Percentiles rank a stretch among this genome's conserved stretches.
Evolutionary conservation across 2,797 vertebrate genomes (phyloP).

Genomic region (Pseudochirops cupreus): DNA sequence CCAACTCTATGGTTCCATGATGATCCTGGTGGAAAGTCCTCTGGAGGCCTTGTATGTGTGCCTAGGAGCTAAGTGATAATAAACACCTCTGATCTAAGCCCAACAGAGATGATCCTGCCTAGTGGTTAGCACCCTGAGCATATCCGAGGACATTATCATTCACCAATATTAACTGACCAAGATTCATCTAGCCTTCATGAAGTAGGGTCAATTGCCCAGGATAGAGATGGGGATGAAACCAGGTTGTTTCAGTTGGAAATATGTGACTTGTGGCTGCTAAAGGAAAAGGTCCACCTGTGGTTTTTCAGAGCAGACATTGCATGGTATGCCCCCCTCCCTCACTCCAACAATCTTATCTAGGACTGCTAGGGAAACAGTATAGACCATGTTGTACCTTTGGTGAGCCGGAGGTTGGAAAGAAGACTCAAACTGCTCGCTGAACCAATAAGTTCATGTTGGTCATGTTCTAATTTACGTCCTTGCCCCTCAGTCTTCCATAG

Average conservation of each 20-base stretch:
- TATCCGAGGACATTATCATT: neutral
- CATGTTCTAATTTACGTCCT: neutral
- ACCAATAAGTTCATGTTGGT: neutral
- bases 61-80: neutral
- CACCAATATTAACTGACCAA: neutral
- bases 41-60: neutral
- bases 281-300: neutral
- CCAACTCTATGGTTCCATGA: neutral
- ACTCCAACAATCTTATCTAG: neutral
- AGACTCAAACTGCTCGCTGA: neutral
- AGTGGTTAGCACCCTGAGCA: neutral
- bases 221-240: neutral
- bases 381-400: neutral
- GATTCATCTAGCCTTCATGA: neutral
- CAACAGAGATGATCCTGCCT: neutral
- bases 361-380: neutral
- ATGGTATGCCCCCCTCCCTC: neutral
- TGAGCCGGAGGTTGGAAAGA: neutral
- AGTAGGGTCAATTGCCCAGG: neutral
- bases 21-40: neutral
- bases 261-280: neutral
- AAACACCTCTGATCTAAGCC: neutral
- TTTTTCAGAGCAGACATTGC: neutral
- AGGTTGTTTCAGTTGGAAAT: neutral
- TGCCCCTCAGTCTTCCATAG: neutral